Evolutionary conservation across 1,140 invertebrate genomes (phyloP), one percentile per base, ranked within the genome.

Genomic region (Ceratina calcarata): DNA sequence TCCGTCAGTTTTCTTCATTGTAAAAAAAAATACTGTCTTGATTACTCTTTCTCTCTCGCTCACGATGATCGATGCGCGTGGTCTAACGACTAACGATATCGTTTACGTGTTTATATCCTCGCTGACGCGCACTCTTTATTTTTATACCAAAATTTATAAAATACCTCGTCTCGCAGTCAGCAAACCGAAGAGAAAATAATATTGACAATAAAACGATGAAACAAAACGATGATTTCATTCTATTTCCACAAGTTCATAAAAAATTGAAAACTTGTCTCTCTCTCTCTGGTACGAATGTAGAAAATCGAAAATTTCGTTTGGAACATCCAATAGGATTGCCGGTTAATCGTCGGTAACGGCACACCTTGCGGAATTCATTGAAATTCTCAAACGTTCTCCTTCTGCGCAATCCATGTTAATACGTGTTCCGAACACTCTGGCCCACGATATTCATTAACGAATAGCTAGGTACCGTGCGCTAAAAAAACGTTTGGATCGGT

Each of bases 401-500:
- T 49, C 22, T 51, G 60, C 70, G 58, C 37, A 10, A 45, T 10
- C 37, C 37, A 72, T 16, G 45, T 49, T 58, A 75, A 66, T 37
- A 24, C 61, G 27, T 27, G 27, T 10, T 10, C 8, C 10, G 20
- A 18, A 51, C 16, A 24, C 27, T 45, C 51, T 20, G 32, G n/a
- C 22, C 55, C 32, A 27, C 13, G 65, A 77, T 69, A 51, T 77
- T 69, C 74, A 61, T 77, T 77, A 77, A 77, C 37, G 74, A 49
- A 77, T 51, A 45, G 37, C 37, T 45, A 45, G 37, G 37, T 45
- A 20, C 24, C 22, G 65, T 8, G 37, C 55, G 55, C 22, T 68
- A 22, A 62, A 78, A 62, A 78, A 78, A 53, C 58, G 58, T 37
- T 58, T 55, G 66, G 45, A 78, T 45, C 58, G 60, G 57, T 22